Conservation (phyloP, 2,888 invertebrate species). For the Trissolcus brochymenae region DNA sequence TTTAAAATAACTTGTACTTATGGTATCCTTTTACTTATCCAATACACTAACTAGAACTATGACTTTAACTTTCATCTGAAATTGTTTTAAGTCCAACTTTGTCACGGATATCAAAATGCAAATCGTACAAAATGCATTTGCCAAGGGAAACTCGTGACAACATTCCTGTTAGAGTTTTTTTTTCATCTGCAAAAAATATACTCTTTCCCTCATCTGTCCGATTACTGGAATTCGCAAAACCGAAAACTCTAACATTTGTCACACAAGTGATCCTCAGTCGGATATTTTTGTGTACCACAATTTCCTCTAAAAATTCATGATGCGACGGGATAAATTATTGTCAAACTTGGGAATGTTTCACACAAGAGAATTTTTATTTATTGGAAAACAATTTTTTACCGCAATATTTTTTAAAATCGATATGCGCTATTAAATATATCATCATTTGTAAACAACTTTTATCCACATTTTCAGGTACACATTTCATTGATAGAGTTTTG, state of each 20-base stretch:
- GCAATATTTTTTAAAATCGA: constrained; percentile 10
- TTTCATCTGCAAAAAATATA: constrained; percentile 24
- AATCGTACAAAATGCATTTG: constrained; percentile 30
- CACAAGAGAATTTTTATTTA: constrained; percentile 1
- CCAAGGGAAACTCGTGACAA: constrained; percentile 6
- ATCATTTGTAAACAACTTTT: constrained; percentile 25
- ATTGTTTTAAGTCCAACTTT: neutral
- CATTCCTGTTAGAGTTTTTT: constrained; percentile 18
- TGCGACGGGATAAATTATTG: constrained; percentile 24
- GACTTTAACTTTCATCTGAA: neutral
- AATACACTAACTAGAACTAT: no score
- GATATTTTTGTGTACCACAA: constrained; percentile 24
- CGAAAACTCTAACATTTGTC: constrained; percentile 21
- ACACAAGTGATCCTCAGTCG: constrained; percentile 1
- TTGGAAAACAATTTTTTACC: constrained; percentile 11
- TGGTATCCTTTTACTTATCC: no score
- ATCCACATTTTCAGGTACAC: constrained; percentile 33
- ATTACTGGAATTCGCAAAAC: neutral
- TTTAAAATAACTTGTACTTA: no score
- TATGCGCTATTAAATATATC: constrained; percentile 35
- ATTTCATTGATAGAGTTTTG: constrained; percentile 8
- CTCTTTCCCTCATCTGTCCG: neutral
- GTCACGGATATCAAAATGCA: constrained; percentile 24
- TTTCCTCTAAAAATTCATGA: constrained; percentile 11
- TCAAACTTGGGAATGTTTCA: constrained; percentile 14